These are phyloP conservation scores for Bombycilla garrulus DNA, from an alignment of 2,113 vertebrate genomes.

Conservation along the genomic window DNA sequence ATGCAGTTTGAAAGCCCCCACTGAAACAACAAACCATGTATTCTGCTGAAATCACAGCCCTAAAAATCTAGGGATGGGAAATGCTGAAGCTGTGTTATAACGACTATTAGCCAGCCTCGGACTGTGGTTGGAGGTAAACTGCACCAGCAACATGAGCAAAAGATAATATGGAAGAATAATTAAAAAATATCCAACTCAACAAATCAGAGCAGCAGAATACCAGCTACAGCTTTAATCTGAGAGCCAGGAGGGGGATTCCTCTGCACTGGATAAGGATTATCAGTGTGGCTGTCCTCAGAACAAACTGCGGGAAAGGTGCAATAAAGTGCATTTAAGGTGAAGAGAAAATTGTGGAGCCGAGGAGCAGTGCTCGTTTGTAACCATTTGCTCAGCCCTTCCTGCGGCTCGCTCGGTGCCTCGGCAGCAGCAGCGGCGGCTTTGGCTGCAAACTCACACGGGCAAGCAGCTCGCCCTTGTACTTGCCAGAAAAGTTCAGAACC, in stretches of 20 bases:
- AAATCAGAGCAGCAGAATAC: background rate
- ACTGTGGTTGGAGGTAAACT: background rate
- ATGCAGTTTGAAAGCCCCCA: background rate
- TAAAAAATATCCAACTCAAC: background rate
- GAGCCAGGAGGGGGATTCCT: slow-evolving; percentile 13
- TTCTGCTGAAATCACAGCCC: slow-evolving; percentile 6
- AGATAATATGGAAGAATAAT: background rate
- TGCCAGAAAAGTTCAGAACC: background rate
- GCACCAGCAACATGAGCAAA: background rate
- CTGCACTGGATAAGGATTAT: background rate
- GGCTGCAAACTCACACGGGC: background rate
- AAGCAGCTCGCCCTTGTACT: background rate
- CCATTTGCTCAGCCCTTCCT: background rate
- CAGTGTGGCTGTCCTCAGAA: background rate
- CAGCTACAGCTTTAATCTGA: background rate
- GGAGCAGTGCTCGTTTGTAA: background rate
- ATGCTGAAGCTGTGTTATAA: background rate
- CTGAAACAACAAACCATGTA: background rate
- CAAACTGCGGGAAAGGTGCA: background rate
- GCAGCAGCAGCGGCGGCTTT: background rate
- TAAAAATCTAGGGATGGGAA: background rate
- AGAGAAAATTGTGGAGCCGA: background rate
- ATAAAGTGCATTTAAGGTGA: background rate
- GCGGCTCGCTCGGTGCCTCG: background rate
- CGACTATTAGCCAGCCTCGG: background rate